Conservation (phyloP, 2,797 vertebrate genomes). For the Otolemur crassicaudatus region DNA sequence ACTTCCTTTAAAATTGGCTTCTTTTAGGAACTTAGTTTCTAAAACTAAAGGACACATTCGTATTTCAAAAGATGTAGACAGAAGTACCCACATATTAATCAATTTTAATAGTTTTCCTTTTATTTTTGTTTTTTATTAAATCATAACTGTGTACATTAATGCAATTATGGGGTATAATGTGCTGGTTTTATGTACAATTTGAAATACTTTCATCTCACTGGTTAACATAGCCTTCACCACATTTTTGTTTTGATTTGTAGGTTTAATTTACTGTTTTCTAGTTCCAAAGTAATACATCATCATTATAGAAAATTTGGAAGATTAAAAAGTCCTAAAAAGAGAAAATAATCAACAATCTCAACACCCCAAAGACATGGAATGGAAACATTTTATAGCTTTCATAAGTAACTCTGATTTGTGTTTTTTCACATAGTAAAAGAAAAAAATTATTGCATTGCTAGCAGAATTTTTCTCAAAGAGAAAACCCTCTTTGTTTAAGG, state of each 20-base stretch:
- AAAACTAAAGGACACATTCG: background rate
- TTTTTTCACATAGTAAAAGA: background rate
- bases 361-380: background rate
- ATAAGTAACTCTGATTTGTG: slow-evolving; percentile 30
- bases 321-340: background rate
- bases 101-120: slow-evolving; percentile 34
- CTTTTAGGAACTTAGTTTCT: slow-evolving; percentile 1
- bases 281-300: slow-evolving; percentile 24
- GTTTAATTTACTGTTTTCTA: slow-evolving; percentile 11
- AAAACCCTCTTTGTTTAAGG: slow-evolving; percentile 46
- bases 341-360: background rate
- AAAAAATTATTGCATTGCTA: background rate
- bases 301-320: slow-evolving; percentile 16
- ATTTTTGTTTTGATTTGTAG: background rate
- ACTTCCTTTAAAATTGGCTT: background rate
- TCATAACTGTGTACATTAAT: too few species aligned
- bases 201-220: too few species aligned
- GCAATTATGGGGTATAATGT: too few species aligned
- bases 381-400: background rate
- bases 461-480: slow-evolving; percentile 13
- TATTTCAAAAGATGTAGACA: slow-evolving; percentile 40
- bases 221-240: too few species aligned
- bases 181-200: too few species aligned
- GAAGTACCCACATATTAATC: background rate
- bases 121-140: background rate